Evolutionary conservation across 2,113 vertebrate species (phyloP).

Genomic region (Stegostoma tigrinum): DNA sequence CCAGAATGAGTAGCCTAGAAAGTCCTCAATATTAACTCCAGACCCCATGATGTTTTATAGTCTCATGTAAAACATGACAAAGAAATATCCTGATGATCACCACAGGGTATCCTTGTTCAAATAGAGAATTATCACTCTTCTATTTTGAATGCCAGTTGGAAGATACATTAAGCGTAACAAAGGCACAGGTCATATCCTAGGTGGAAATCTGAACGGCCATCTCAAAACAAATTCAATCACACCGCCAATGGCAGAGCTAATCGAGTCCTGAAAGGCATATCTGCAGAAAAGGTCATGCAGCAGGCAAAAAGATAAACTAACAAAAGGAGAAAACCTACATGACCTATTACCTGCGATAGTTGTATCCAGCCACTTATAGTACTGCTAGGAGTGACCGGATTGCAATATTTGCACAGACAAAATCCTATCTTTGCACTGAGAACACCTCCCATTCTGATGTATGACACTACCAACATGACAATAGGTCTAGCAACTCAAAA

Average conservation of each 20-base stretch:
- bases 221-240: background rate
- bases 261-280: background rate
- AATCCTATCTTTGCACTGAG: background rate
- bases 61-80: background rate
- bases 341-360: too few species aligned
- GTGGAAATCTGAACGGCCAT: background rate
- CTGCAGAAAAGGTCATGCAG: background rate
- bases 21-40: too few species aligned
- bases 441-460: background rate
- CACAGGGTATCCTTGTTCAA: background rate
- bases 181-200: background rate
- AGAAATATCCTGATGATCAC: background rate
- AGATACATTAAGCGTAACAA: background rate
- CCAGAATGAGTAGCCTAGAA: too few species aligned
- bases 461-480: background rate
- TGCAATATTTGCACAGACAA: background rate
- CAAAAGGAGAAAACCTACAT: background rate
- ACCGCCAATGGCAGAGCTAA: background rate
- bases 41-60: too few species aligned
- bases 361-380: background rate
- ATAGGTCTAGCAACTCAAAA: background rate
- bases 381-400: background rate
- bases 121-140: background rate
- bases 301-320: background rate
- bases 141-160: background rate